Evolutionary conservation across 2,797 vertebrate genomes (phyloP), one percentile per base, ranked within the genome.

Genomic region (Psittacula derbiana): DNA sequence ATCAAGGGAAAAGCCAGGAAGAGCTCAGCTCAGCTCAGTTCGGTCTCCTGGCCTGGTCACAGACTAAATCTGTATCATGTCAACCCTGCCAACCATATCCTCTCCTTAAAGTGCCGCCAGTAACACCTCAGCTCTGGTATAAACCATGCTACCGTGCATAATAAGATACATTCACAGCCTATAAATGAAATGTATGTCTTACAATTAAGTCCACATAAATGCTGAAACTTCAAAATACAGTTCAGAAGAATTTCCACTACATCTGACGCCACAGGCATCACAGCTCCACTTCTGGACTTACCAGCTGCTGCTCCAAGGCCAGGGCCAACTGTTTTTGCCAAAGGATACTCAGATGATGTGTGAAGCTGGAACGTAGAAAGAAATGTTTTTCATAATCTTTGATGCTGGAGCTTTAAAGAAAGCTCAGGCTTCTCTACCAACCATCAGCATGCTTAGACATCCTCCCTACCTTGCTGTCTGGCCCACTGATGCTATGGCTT

Each of bases 321-420:
- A 78, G 75, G 92, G 90, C 94, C 96, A 96, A 93, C 88, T 79
- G 86, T 92, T 92, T 95, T 86, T 95, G 95, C 95, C 90, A 96
- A 93, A 79, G 93, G 95, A 92, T 80, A 50, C 85, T 95, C 90
- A 41, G 79, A 92, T 91, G 88, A 91, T 96, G 90, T 87, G 80
- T 14, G 16, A 74, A 95, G 86, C 90, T 95, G 95, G 97, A 92
- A 91, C 44, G 27, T 0, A 36, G 87, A 88, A 91, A 86, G 69
- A 80, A 85, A 90, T 85, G 74, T 92, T 96, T 88, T 74, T 93
- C 8, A 8, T 96, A 88, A 95, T 91, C 94, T 97, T 93, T 95
- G 92, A 90, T 90, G 88, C 3, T 85, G 90, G 84, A 89, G 78
- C 65, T 97, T 95, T 76, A 94, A 93, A 89, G 69, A 90, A 91